Base-by-base conservation (phyloP, 53 echinoderm and acorn worm genomes). In the Astropecten irregularis region DNA sequence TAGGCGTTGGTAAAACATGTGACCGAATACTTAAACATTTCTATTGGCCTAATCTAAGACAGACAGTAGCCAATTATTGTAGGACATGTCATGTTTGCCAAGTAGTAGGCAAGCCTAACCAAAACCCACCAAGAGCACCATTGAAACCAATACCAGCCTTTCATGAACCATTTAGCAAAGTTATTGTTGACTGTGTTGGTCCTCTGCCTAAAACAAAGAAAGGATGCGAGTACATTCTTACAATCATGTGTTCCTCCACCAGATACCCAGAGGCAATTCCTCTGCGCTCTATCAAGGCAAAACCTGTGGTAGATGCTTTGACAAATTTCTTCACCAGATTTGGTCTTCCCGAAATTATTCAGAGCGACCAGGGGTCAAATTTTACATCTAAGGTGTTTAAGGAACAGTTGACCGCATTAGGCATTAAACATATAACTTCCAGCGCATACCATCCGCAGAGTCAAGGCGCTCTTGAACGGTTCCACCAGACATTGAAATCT, bases 71-170 rank as follows among this genome's bases (percentile, higher is more conserved):
- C 10, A 31, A 82, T 0, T 91, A 54, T 53, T 94, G 94, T 64
- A 67, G 49, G 69, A 82, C 67, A 37, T 94, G 90, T 84, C 71
- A 85, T 30, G 53, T 85, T 1, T 90, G 94, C 40, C 91, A 92
- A 44, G 37, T 90, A 1, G 73, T 90, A n/a, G 90, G 90, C 0
- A 90, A 92, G 67, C 93, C 87, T 3, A 89, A 90, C 36, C 84
- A 86, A 19, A 66, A 66, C 4, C 82, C 59, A 18, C 50, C 72
- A 0, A 14, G 20, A 4, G 86, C 86, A 19, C 82, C 76, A 8
- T 35, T 92, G 9, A 89, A 72, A 54, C 83, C 84, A 26, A 88
- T 85, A 28, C 83, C 77, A 3, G 40, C 59, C 16, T 77, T 89
- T 74, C 89, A 82, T 49, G 89, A 86, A 25, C 92, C 87, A 7